These are phyloP conservation scores for Hyposoter dolosus DNA, from an alignment of 2,888 invertebrate species.

Conservation along the genomic window DNA sequence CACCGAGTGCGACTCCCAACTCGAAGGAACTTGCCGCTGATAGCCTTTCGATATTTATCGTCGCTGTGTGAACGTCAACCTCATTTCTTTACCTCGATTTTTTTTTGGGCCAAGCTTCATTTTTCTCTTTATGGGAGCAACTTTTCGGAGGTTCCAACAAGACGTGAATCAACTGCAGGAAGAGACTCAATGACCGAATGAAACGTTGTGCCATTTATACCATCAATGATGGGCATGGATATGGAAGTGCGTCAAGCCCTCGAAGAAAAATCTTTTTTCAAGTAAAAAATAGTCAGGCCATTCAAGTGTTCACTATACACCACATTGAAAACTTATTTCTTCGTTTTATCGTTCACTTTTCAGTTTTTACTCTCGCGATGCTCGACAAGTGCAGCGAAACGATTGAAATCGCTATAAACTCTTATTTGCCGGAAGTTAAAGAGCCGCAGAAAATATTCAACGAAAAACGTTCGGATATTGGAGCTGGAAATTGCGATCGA, in stretches of 20 bases:
- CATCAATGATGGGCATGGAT: not conserved
- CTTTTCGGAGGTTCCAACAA: not conserved
- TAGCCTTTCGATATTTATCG: not conserved
- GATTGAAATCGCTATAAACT: not conserved
- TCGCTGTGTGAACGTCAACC: not conserved
- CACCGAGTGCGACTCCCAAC: not conserved
- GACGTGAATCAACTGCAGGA: not conserved
- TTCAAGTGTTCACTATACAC: not conserved
- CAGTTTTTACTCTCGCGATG: not conserved
- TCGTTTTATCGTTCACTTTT: not conserved
- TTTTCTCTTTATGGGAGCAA: not conserved
- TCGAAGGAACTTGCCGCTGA: not conserved
- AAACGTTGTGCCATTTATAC: not conserved
- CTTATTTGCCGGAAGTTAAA: not conserved
- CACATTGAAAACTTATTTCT: not conserved
- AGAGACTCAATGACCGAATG: not conserved
- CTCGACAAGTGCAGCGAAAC: not conserved
- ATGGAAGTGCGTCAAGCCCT: not conserved
- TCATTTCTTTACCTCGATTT: not conserved
- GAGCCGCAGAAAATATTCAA: not conserved
- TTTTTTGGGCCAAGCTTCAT: not conserved
- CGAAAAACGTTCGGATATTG: constrained; percentile 43
- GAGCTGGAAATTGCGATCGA: constrained; percentile 27
- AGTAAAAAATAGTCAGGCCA: not conserved
- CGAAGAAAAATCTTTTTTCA: not conserved